Base-by-base conservation (phyloP, 1,140 invertebrate species). In the Drosophila parabipectinata region DNA sequence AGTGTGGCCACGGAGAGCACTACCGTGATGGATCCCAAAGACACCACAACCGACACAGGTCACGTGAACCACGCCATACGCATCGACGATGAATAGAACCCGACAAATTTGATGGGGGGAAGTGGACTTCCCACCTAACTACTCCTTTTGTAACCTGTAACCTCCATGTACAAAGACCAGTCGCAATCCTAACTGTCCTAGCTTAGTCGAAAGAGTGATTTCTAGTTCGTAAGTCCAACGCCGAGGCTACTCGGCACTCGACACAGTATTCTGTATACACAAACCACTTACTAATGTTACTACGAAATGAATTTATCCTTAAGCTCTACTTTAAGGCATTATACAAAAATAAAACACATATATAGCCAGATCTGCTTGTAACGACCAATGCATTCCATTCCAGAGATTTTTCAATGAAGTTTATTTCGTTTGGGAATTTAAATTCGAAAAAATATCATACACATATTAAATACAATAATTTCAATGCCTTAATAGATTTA, bases 391-490 rank as follows among this genome's bases (percentile, higher is more conserved):
- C 7, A 37, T 10, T 5, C 4, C 39, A 7, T 34, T 21, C 64
- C 34, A n/a, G 10, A 4, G 53, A 77, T 77, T 72, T 55, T 79
- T 79, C 61, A 88, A 88, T 82, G 75, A 76, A 58, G 71, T 87
- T 87, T 87, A 87, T 87, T 87, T 88, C 66, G 63, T 67, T 56
- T 81, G 66, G 53, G 68, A 81, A 71, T 85, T 90, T 90, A 85
- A 90, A 87, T 90, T 85, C 79, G 79, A 90, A 90, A 85, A 76
- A 77, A 83, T 72, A 74, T 90, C 57, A 64, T 85, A 76, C 78
- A 75, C 64, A 79, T 45, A 59, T 81, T 81, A 75, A 75, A 67
- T 64, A 77, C 66, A 82, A 54, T 87, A 82, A 68, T 62, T 69
- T 59, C 26, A 69, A 82, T 83, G 72, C 34, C 59, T 63, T 30